Evolutionary conservation across 2,797 vertebrate species (phyloP).

Genomic region (Gymnoscopelus microlampas): DNA sequence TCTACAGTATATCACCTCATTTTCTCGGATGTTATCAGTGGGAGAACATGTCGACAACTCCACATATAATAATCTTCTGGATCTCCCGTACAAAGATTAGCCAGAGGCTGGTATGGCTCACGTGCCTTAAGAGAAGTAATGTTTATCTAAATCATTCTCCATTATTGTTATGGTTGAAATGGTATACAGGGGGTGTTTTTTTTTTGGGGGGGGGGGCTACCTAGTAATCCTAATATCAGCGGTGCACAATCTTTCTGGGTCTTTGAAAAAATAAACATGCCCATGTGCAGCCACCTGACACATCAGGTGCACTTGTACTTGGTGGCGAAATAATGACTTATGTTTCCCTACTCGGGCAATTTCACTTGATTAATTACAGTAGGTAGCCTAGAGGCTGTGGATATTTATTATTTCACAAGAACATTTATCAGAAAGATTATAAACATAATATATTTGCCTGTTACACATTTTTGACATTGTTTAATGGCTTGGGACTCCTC

Average conservation of each 20-base stretch:
- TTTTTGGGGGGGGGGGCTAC: too few relatives aligned
- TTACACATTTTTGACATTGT: neutral
- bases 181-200: neutral
- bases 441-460: neutral
- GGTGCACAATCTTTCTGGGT: neutral
- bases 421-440: neutral
- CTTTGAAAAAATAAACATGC: neutral
- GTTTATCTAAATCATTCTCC: neutral
- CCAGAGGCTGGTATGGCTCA: neutral
- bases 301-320: too few relatives aligned
- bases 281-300: too few relatives aligned
- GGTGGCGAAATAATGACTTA: neutral
- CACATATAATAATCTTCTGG: neutral
- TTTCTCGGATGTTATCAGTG: neutral
- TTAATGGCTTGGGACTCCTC: neutral
- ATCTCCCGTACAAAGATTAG: neutral
- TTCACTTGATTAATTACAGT: slow-evolving; percentile 1
- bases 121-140: neutral
- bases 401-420: slow-evolving; percentile 2
- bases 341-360: neutral
- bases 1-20: neutral
- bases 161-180: neutral
- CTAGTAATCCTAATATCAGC: neutral
- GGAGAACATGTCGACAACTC: neutral
- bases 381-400: neutral